Conservation (phyloP, 2,113 vertebrate species). For the Apodemus speciosus region DNA sequence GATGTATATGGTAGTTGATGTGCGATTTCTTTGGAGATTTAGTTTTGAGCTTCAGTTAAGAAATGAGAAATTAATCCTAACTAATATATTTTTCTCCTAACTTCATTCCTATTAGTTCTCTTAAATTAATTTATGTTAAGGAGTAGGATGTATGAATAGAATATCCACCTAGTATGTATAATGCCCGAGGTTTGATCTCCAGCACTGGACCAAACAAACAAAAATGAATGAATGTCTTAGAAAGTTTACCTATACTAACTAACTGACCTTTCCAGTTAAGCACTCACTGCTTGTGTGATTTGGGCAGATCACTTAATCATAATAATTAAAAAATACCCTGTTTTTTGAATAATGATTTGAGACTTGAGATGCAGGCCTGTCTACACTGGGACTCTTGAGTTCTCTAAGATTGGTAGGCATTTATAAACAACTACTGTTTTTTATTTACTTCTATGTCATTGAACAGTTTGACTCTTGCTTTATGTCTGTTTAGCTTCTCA, state of each 20-base stretch:
- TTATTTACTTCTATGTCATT: conserved; percentile 6
- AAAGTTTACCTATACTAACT: background rate
- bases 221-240: background rate
- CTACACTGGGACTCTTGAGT: background rate
- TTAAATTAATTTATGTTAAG: conserved; percentile 20
- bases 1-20: background rate
- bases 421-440: background rate
- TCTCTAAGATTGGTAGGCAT: background rate
- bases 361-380: background rate
- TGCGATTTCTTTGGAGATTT: background rate
- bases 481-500: conserved; percentile 24
- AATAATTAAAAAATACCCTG: background rate
- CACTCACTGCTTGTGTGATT: background rate
- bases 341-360: background rate
- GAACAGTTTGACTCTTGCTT: background rate
- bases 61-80: conserved; percentile 43
- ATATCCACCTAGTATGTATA: too few species aligned
- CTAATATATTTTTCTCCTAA: background rate
- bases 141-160: background rate
- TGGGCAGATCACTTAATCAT: background rate
- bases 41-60: conserved; percentile 3
- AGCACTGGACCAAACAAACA: background rate
- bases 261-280: background rate
- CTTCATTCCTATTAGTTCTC: background rate
- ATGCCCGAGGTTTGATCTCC: background rate